Evolutionary conservation across 2,797 vertebrate genomes (phyloP).

Genomic region (Chrosomus eos): DNA sequence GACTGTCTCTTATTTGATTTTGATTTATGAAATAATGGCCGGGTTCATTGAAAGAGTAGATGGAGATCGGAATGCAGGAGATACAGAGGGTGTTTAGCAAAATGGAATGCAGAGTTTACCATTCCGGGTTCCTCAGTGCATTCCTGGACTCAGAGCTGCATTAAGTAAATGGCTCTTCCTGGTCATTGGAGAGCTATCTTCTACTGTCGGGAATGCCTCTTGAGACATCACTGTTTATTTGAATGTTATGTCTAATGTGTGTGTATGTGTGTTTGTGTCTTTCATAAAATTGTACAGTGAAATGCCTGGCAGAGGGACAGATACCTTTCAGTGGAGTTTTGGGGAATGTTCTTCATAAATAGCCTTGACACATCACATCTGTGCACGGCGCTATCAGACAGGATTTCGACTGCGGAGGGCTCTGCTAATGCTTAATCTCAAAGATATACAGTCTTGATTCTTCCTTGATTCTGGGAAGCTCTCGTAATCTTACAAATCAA

Average conservation of each 20-base stretch:
- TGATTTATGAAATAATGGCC: constrained; percentile 77
- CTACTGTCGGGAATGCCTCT: constrained; percentile 55
- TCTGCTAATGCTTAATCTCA: constrained; percentile 35
- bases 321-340: constrained; percentile 75
- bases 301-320: constrained; percentile 68
- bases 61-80: constrained; percentile 66
- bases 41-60: constrained; percentile 71
- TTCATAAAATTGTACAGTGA: constrained; percentile 71
- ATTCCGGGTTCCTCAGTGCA: constrained; percentile 73
- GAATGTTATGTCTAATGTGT: constrained; percentile 66
- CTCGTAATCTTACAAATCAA: background rate
- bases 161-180: constrained; percentile 57
- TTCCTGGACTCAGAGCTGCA: constrained; percentile 53
- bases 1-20: constrained; percentile 68
- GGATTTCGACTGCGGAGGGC: constrained; percentile 33
- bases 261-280: constrained; percentile 72
- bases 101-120: constrained; percentile 82
- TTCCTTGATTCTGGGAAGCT: constrained; percentile 8
- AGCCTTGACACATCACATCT: constrained; percentile 81
- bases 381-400: constrained; percentile 62
- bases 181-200: constrained; percentile 53
- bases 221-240: constrained; percentile 77
- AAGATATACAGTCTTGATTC: constrained; percentile 19
- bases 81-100: constrained; percentile 79
- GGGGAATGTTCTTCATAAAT: constrained; percentile 80